Evolutionary conservation across 2,797 vertebrate species (phyloP), one percentile per base, ranked within the genome.

Genomic region (Gymnocypris eckloni): DNA sequence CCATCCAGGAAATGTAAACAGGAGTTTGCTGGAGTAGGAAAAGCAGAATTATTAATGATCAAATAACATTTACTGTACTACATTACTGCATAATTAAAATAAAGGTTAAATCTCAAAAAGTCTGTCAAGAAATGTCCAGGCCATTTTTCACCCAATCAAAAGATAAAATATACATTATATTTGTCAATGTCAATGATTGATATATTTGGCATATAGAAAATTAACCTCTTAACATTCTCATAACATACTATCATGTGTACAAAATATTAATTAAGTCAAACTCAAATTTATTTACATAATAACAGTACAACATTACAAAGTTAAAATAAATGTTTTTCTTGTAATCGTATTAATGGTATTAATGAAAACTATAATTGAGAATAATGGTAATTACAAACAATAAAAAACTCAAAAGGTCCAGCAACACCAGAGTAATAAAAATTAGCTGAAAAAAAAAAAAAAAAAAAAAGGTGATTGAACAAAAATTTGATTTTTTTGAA

Each of bases 1-100:
- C 98, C 98, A 99, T 72, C 98, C 97, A 22, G 94, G 82, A 89
- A 99, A 99, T 0, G 95, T 96, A 91, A 96, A 98, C 0, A 99
- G 86, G 86, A 99, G 92, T 90, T 97, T 98, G 93, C 98, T 99
- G 92, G 4, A 90, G 91, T 67, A 52, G 59, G 88, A 90, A 81
- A 43, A 59, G 88, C 88, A 88, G 43, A 73, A 15, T 54, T 15
- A 18, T 9, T 33, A 15, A 18, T 37, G 8, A 67, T 18, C 8
- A 37, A 18, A 37, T 37, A 37, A 69, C 18, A 37, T 18, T 18
- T 18, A 28, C 4, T 56, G 13, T 20, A 0, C 15, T 39, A 33
- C 39, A 59, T 9, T 52, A 18, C 28, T 33, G 43, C 33, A 82
- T 6, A 4, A 52, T 67, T 48, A 18, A 83, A 20, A 59, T 22